Base-by-base conservation (phyloP, 2,888 invertebrate genomes). In the Zonitis immaculata region DNA sequence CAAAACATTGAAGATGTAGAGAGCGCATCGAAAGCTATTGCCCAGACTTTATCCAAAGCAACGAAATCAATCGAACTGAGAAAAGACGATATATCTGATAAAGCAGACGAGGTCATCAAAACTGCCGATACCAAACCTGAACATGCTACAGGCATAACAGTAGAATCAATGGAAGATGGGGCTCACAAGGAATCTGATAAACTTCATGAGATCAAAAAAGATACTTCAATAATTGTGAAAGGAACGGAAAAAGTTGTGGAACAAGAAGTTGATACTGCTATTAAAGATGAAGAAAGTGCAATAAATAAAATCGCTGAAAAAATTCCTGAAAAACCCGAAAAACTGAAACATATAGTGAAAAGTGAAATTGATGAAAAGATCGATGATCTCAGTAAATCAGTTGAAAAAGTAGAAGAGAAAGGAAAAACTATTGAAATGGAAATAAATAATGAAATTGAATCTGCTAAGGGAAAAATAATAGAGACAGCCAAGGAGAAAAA, bases 41-140 rank as follows among this genome's bases (percentile, higher is more conserved):
- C 56, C 51, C 44, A 51, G 25, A 43, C 39, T 45, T 48, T 56
- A 8, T 39, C 32, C 39, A 58, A 51, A 61, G 62, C 45, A 26
- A 52, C 47, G 43, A 32, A 55, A n/a, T 27, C 32, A 5, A 32
- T 44, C 12, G 35, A 44, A 16, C 20, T 44, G 9, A 28, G 16
- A 14, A 35, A 35, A 44, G 42, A 18, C 9, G 52, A 52, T n/a
- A 22, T 35, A 6, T 28, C 28, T 27, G 52, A 45, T 8, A 30
- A 48, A 43, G 20, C 8, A 5, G 28, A 46, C 1, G 45, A 46
- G 30, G 6, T 22, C 39, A 9, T 11, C 11, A 45, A 44, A 45
- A 28, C 3, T 12, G 30, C 2, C n/a, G 30, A 30, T 1, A 12
- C 30, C 1, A 30, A 12, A 44, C 43, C 54, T n/a, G 47, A 57